phyloP scores from a whole-genome alignment of 2,797 vertebrate genomes.

The Xenops minutus region DNA sequence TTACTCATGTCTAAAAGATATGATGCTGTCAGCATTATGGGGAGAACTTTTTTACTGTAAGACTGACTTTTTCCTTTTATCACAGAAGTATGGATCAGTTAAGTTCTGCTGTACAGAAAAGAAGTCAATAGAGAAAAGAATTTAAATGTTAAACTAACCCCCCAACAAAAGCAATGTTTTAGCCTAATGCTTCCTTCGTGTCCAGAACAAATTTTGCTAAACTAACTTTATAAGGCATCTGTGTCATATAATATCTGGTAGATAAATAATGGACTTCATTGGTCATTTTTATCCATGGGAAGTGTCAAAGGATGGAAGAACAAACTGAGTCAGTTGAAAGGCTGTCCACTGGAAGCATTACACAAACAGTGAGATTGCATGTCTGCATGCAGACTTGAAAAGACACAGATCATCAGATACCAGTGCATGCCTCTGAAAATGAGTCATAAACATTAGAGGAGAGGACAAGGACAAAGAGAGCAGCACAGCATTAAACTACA shows the following conservation, averaged over 20 bases:
- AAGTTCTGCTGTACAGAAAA: background rate
- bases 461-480: constrained; percentile 43
- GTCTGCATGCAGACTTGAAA: constrained; percentile 43
- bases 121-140: background rate
- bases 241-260: background rate
- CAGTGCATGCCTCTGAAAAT: constrained; percentile 30
- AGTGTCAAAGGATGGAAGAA: background rate
- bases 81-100: background rate
- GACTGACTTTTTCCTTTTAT: background rate
- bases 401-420: constrained; percentile 63
- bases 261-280: background rate
- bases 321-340: background rate
- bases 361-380: constrained; percentile 18
- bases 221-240: constrained; percentile 1
- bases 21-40: background rate
- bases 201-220: constrained; percentile 13
- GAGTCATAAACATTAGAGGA: constrained; percentile 34
- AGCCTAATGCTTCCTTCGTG: background rate
- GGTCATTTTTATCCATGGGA: background rate
- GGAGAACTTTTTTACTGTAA: background rate
- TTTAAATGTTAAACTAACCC: constrained; percentile 41
- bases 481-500: background rate
- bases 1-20: background rate
- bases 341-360: constrained; percentile 32
- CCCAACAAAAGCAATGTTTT: constrained; percentile 11